These are phyloP conservation scores for Protonibea diacanthus DNA, from an alignment of 2,797 vertebrate species.

Conservation along the genomic window DNA sequence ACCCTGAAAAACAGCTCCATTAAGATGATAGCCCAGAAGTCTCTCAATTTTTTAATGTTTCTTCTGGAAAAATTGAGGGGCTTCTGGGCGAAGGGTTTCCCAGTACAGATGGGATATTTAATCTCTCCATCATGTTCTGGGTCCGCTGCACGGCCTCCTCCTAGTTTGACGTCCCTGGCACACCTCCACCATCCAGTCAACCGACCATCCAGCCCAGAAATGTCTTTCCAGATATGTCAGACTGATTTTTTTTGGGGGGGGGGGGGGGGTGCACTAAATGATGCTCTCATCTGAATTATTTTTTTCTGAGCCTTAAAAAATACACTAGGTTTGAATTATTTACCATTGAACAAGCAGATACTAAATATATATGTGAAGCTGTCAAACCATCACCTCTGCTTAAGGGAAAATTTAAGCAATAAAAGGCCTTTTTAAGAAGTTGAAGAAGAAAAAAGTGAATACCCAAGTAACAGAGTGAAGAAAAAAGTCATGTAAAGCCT, in stretches of 20 bases:
- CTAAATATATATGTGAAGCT: neutral
- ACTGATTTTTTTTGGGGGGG: neutral
- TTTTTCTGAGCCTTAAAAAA: neutral
- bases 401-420: slow-evolving; percentile 17
- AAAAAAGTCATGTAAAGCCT: slow-evolving; percentile 26
- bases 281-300: neutral
- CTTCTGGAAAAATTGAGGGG: too few relatives aligned
- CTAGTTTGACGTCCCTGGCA: neutral
- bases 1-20: neutral
- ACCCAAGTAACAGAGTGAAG: slow-evolving; percentile 7
- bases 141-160: neutral
- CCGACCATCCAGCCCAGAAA: neutral
- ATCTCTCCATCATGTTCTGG: neutral
- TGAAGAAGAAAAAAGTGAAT: neutral
- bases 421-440: neutral
- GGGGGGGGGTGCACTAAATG: neutral
- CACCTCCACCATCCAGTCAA: neutral
- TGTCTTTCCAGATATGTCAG: neutral
- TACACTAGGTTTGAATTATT: neutral
- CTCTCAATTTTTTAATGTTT: neutral
- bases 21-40: neutral
- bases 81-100: neutral
- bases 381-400: neutral
- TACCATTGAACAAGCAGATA: neutral
- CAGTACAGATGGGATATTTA: neutral